Base-by-base conservation (phyloP, 2,888 invertebrate genomes). In the Dichetophora obliterata region DNA sequence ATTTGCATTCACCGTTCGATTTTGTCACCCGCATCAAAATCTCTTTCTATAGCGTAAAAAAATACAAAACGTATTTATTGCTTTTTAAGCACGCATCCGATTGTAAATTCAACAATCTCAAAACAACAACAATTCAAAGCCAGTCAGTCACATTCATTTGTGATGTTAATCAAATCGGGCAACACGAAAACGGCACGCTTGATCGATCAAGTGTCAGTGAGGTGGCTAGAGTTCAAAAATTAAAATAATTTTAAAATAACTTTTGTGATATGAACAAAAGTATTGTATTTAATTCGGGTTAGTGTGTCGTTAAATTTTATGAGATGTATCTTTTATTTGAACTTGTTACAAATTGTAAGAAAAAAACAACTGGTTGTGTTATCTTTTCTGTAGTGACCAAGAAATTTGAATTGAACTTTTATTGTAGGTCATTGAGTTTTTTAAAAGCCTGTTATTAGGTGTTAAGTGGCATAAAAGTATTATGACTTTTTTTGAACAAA, bases 61-160 rank as follows among this genome's bases (percentile, higher is more conserved):
- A 31, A n/a, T 11, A n/a, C 27, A 31, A 16, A 63, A 31, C 16
- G 34, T 11, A 16, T 68, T 52, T 48, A 68, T 50, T 4, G 68
- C 24, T 22, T 68, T 68, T 68, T 68, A 24, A 48, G 68, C 68
- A 68, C 68, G 48, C 68, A 50, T 68, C 22, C 4, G n/a, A 68
- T 68, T 68, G 22, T 50, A 22, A 5, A 4, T 11, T 16, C 5
- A 22, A 50, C 19, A 31, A 65, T 65, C 24, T 34, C 5, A 65
- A 37, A n/a, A 31, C 24, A 65, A 65, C 24, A 27, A 34, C 19
- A 63, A 63, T 63, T 31, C n/a, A 63, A 16, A 14, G 27, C 16
- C 31, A 19, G 14, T 16, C 5, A 54, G 43, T 14, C 43, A 6
- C 11, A 43, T 43, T 43, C 11, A 43, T 43, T 43, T 43, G 11